Percentiles rank a stretch among this genome's conserved stretches.
Conservation (phyloP, 64 coral and sea anemone genomes). For the Anthopleura sola region DNA sequence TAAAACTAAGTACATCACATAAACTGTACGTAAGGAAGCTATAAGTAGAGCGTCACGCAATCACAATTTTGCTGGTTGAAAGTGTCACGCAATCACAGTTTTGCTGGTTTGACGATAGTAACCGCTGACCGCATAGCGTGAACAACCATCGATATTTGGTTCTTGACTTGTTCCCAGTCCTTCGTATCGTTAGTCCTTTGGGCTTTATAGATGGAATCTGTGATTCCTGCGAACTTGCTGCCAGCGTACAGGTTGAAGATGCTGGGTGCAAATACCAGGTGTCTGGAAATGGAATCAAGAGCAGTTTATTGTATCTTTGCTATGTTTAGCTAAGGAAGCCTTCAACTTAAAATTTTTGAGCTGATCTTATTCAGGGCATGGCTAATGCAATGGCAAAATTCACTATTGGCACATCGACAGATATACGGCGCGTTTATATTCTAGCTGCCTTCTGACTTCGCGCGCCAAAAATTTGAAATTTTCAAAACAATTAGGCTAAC, state of each 20-base stretch:
- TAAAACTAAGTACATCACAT: no score
- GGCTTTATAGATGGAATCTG: constrained; percentile 51
- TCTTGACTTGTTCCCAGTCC: constrained; percentile 73
- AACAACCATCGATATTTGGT: constrained; percentile 64
- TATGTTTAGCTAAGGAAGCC: no score
- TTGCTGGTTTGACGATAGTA: constrained; percentile 43
- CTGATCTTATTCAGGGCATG: no score
- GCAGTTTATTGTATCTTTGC: not conserved
- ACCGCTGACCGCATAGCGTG: constrained; percentile 69
- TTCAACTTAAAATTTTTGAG: no score
- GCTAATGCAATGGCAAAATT: no score
- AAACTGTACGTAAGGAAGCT: no score
- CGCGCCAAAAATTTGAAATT: no score
- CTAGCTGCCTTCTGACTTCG: no score
- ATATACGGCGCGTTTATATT: no score
- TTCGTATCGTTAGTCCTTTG: not conserved
- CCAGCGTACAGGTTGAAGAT: constrained; percentile 47
- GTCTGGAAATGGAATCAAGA: constrained; percentile 31
- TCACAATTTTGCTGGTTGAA: no score
- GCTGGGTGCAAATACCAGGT: constrained; percentile 71
- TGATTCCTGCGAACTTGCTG: constrained; percentile 73
- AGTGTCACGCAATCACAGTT: not conserved
- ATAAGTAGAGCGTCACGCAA: not conserved
- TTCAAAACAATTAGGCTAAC: not conserved
- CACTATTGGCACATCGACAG: no score